These are phyloP conservation scores for Rhopalosiphum maidis DNA, from an alignment of 1,140 invertebrate species.

Conservation along the genomic window DNA sequence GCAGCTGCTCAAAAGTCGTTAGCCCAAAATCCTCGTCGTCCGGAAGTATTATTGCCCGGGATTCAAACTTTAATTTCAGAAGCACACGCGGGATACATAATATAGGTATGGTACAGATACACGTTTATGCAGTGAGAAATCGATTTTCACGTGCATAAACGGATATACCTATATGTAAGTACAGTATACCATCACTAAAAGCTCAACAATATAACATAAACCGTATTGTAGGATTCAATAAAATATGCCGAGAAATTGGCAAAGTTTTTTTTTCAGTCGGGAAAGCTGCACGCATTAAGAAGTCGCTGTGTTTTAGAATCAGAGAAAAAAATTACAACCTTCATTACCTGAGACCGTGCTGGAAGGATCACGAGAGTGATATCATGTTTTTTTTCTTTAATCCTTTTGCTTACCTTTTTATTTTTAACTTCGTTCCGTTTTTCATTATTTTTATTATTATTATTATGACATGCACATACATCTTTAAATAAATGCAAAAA, in stretches of 20 bases:
- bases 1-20: slow-evolving; percentile 26
- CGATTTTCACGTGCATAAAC: background rate
- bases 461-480: background rate
- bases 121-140: background rate
- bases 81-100: background rate
- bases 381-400: background rate
- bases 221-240: background rate
- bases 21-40: background rate
- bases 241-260: background rate
- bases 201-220: background rate
- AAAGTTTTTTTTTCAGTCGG: background rate
- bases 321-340: background rate
- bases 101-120: background rate
- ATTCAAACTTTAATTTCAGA: background rate
- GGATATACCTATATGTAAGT: background rate
- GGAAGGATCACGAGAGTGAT: background rate
- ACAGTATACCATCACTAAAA: background rate
- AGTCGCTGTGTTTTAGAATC: background rate
- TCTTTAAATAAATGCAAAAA: background rate
- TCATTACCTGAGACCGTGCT: background rate
- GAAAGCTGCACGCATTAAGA: background rate
- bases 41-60: background rate
- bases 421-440: background rate
- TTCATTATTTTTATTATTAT: background rate
- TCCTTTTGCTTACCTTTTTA: background rate